Evolutionary conservation across 2,888 invertebrate species (phyloP).

Genomic region (Drosophila paranaensis): DNA sequence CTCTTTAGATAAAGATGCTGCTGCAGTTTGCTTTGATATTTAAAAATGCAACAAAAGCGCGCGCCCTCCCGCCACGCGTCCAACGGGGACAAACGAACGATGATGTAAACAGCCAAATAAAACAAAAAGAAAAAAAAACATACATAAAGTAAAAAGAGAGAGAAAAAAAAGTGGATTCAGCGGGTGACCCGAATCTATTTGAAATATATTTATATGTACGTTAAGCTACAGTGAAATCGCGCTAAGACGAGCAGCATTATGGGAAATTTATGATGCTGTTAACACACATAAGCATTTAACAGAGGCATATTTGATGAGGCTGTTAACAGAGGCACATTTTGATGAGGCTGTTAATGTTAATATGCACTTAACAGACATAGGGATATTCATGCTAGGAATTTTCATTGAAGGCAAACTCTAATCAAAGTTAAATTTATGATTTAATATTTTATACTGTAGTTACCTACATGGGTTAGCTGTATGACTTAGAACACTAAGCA

Average conservation of each 20-base stretch:
- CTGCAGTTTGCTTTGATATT: constrained; percentile 56
- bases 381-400: too few species aligned
- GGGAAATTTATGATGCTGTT: not conserved
- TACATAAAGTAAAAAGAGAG: constrained; percentile 5
- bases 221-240: constrained; percentile 1
- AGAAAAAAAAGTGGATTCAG: constrained; percentile 39
- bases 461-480: too few species aligned
- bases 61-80: constrained; percentile 44
- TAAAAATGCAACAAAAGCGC: constrained; percentile 73
- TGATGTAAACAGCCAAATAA: constrained; percentile 67
- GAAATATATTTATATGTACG: constrained; percentile 40
- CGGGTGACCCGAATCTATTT: constrained; percentile 64
- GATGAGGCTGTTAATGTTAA: not conserved
- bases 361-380: too few species aligned
- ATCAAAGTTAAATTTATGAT: too few species aligned
- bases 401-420: too few species aligned
- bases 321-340: too few species aligned
- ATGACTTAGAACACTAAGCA: too few species aligned
- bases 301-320: too few species aligned
- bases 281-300: not conserved
- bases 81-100: constrained; percentile 34
- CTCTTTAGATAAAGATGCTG: constrained; percentile 69
- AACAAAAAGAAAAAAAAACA: constrained; percentile 32
- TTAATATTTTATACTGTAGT: too few species aligned
- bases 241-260: not conserved